Evolutionary conservation across 2,888 invertebrate species (phyloP).

Genomic region (Melanotus villosus): DNA sequence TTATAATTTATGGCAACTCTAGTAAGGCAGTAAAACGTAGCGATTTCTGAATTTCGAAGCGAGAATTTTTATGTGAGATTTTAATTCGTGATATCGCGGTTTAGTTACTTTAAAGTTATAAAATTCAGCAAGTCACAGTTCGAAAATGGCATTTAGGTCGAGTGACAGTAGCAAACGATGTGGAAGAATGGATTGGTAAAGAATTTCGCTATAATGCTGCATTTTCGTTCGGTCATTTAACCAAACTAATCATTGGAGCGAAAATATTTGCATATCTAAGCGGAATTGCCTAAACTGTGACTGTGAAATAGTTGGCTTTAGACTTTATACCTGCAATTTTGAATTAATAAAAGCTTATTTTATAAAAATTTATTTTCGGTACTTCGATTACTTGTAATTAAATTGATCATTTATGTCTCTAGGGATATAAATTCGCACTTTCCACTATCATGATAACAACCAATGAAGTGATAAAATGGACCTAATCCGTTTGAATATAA

Average conservation of each 20-base stretch:
- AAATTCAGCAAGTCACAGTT: not conserved
- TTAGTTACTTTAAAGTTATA: not conserved
- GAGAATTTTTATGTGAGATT: not conserved
- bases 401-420: too few species aligned
- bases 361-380: not conserved
- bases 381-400: not conserved
- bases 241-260: conserved; percentile 10
- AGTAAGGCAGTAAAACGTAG: too few species aligned
- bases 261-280: conserved; percentile 8
- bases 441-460: too few species aligned
- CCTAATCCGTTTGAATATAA: too few species aligned
- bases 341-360: not conserved
- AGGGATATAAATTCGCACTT: too few species aligned
- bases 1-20: too few species aligned
- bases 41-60: not conserved
- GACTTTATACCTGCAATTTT: not conserved
- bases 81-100: not conserved
- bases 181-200: not conserved
- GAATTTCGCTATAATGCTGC: conserved; percentile 16
- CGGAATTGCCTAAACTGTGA: too few species aligned
- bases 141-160: conserved; percentile 9
- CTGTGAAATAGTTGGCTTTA: too few species aligned
- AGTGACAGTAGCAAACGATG: conserved; percentile 15
- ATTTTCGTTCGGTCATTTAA: not conserved
- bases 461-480: too few species aligned